Evolutionary conservation across 2,888 invertebrate genomes (phyloP), one percentile per base, ranked within the genome.

Genomic region (Electrophaes corylata): DNA sequence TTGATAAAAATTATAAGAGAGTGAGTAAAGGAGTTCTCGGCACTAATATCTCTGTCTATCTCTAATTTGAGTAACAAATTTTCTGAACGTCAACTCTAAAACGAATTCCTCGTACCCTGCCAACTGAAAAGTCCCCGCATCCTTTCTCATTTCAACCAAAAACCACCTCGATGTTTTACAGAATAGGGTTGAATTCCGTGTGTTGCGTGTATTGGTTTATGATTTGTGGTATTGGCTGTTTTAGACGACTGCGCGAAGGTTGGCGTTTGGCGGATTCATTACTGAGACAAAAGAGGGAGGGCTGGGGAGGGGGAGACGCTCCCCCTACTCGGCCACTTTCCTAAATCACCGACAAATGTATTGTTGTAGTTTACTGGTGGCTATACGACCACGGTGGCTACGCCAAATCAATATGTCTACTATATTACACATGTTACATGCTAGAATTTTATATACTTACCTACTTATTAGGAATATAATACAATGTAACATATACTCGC

Each of bases 231-330:
- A 74, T 79, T 69, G 78, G 79, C 69, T 57, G 60, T 66, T 71
- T 69, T 66, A 74, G 78, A 86, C 83, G 86, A 73, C 81, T 86
- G 87, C 86, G 88, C 89, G 87, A 84, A 81, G 85, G 83, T 84
- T 86, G 83, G 79, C 84, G 87, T 90, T 88, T 89, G 88, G 83
- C 81, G 88, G 91, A 88, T 91, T 91, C 89, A 91, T 91, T 89
- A 88, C 88, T 81, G 87, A 90, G 87, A 90, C 90, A 91, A 89
- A 90, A 79, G 71, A 73, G 78, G 75, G 64, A 40, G 57, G 52
- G 51, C n/a, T n/a, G 79, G 70, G 73, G 37, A 6, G 78, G 75
- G 63, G 44, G 58, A 50, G 55, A 65, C 46, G 72, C 61, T 62
- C 60, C 59, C 67, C 71, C 64, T 59, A 48, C 55, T 53, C 54